Evolutionary conservation across 2,888 invertebrate species (phyloP).

Genomic region (Zygogramma bicolorata): DNA sequence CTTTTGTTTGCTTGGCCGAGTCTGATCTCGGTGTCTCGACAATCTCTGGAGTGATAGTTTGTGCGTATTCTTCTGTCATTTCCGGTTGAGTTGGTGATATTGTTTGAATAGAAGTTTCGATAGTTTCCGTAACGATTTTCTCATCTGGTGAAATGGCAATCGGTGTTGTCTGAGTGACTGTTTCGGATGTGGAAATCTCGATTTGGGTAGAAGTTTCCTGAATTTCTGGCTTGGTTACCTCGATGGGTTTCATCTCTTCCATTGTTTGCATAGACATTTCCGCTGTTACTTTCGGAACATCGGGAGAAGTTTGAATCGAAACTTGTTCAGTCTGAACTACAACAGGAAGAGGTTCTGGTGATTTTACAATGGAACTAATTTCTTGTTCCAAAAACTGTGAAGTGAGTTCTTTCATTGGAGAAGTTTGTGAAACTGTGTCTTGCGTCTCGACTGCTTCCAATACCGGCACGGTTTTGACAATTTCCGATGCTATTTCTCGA

Average conservation of each 20-base stretch:
- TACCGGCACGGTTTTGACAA: conserved; percentile 71
- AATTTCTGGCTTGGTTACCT: conserved; percentile 64
- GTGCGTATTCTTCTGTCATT: conserved; percentile 59
- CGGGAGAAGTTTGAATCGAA: conserved; percentile 39
- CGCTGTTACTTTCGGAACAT: conserved; percentile 63
- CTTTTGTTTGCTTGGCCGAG: conserved; percentile 62
- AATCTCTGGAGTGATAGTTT: conserved; percentile 58
- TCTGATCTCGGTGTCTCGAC: conserved; percentile 56
- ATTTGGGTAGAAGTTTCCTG: conserved; percentile 68
- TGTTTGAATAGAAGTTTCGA: conserved; percentile 67
- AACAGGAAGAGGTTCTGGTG: conserved; percentile 38
- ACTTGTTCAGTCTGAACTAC: conserved; percentile 24
- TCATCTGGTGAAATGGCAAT: conserved; percentile 52
- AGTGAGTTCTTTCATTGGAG: conserved; percentile 66
- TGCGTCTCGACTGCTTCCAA: conserved; percentile 72
- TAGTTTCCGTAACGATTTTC: conserved; percentile 52
- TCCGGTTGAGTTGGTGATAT: conserved; percentile 59
- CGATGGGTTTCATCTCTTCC: conserved; percentile 52
- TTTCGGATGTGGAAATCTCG: conserved; percentile 54
- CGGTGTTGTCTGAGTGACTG: conserved; percentile 68
- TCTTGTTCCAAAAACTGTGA: conserved; percentile 60
- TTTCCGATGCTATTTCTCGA: conserved; percentile 67
- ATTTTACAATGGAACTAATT: conserved; percentile 51
- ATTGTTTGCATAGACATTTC: conserved; percentile 72
- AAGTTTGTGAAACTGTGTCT: conserved; percentile 73